Conservation (phyloP, 1,140 invertebrate species). For the Pinna nobilis region DNA sequence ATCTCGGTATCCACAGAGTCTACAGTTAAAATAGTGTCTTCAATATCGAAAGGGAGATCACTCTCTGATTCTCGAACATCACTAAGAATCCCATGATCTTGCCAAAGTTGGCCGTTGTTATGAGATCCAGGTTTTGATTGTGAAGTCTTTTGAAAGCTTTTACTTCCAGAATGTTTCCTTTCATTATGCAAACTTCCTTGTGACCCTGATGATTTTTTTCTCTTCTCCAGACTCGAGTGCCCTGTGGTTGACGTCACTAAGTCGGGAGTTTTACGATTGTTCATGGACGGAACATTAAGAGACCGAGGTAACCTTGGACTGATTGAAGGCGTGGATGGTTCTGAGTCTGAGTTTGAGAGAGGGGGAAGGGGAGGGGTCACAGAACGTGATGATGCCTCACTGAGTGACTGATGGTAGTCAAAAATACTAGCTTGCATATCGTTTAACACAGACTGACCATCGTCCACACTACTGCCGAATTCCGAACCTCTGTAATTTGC, state of each 20-base stretch:
- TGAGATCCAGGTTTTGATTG: background rate
- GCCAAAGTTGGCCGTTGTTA: conserved; percentile 2
- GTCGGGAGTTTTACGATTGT: conserved; percentile 45
- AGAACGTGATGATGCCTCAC: conserved; percentile 47
- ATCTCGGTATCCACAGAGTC: conserved; percentile 54
- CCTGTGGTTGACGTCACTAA: conserved; percentile 40
- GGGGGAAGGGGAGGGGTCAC: conserved; percentile 59
- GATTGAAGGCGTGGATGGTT: conserved; percentile 29
- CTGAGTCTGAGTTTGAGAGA: conserved; percentile 46
- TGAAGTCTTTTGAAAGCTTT: background rate
- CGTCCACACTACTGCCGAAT: background rate
- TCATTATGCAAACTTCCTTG: conserved; percentile 26
- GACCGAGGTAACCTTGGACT: conserved; percentile 39
- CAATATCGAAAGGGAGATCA: conserved; percentile 66
- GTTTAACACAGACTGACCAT: background rate
- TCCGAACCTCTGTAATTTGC: no score
- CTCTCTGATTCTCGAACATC: conserved; percentile 63
- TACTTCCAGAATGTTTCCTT: conserved; percentile 11
- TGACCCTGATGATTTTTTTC: conserved; percentile 27
- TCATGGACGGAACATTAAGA: conserved; percentile 19
- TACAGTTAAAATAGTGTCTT: conserved; percentile 65
- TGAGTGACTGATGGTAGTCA: conserved; percentile 29
- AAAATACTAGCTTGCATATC: conserved; percentile 41
- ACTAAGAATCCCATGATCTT: conserved; percentile 47
- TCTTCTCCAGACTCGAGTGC: conserved; percentile 6